Evolutionary conservation across 2,888 invertebrate genomes (phyloP), one percentile per base, ranked within the genome.

Genomic region (Torymus aiolomorphi): DNA sequence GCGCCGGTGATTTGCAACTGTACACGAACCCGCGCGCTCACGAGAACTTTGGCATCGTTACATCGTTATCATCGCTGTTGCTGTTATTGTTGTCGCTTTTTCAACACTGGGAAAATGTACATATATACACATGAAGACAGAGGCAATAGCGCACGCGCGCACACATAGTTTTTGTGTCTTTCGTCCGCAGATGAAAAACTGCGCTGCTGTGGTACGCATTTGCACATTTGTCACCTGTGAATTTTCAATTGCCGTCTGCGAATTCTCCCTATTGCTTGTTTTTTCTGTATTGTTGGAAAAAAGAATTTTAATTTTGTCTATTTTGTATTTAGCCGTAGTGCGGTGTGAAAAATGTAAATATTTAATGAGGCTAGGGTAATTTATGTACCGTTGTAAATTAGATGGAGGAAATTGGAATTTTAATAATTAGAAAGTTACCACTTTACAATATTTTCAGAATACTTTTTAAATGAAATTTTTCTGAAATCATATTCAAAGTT

Each of bases 1-100:
- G 61, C 67, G 69, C 70, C 63, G 66, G 54, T 67, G 76, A 80
- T 80, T 80, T 73, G 67, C 76, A 72, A 80, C 62, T 80, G 24
- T 56, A 65, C 42, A 42, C 42, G 5, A 42, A 42, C 56, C n/a
- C 31, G 13, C 18, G 56, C 13, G 16, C 3, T 16, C n/a, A 8
- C 42, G 20, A 10, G 18, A 76, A 57, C 49, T 71, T 51, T 69
- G 20, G 11, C 71, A 77, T 71, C 51, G 31, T 49, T 66, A 65
- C 18, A 61, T 71, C 51, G 24, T 62, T 72, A 72, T 54, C 20
- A 54, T 31, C 12, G 13, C 10, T 10, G 11, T 51, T 54, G n/a
- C 52, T 56, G 14, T 54, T 66, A 67, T 66, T 61, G 20, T 73
- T 42, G 66, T 62, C 42, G 12, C 57, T 12, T 16, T n/a, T 49